Percentiles rank a stretch among this genome's conserved stretches.
Conservation (phyloP, 2,797 vertebrate genomes). For the Trachurus trachurus region DNA sequence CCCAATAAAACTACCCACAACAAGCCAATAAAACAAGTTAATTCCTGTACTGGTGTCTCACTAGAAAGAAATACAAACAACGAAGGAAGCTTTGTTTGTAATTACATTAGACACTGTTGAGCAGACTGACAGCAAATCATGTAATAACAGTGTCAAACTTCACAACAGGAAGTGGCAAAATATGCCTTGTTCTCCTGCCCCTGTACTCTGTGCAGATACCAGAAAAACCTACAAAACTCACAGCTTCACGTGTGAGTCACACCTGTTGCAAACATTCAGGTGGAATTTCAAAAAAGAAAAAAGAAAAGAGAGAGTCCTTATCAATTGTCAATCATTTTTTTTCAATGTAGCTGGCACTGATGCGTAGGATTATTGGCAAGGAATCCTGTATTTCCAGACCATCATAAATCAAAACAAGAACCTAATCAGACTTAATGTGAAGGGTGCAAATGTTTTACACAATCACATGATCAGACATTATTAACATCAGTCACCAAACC, state of each 20-base stretch:
- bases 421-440: not conserved
- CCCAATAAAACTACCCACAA: conserved; percentile 55
- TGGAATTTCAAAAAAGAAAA: not conserved
- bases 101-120: not conserved
- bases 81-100: not conserved
- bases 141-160: not conserved
- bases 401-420: not conserved
- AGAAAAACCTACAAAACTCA: not conserved
- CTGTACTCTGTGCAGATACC: not conserved
- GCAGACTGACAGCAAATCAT: not conserved
- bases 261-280: conserved; percentile 52
- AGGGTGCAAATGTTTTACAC: not conserved
- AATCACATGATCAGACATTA: too few species aligned
- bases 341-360: not conserved
- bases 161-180: not conserved
- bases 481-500: not conserved
- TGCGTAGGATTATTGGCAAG: not conserved
- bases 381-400: not conserved
- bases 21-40: conserved; percentile 45
- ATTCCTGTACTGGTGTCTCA: conserved; percentile 32
- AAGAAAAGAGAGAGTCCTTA: too few species aligned
- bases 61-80: not conserved
- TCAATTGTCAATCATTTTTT: not conserved
- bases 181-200: not conserved
- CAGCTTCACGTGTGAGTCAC: not conserved